phyloP scores from a whole-genome alignment of 1,140 invertebrate genomes.

The Drosophila sproati region DNA sequence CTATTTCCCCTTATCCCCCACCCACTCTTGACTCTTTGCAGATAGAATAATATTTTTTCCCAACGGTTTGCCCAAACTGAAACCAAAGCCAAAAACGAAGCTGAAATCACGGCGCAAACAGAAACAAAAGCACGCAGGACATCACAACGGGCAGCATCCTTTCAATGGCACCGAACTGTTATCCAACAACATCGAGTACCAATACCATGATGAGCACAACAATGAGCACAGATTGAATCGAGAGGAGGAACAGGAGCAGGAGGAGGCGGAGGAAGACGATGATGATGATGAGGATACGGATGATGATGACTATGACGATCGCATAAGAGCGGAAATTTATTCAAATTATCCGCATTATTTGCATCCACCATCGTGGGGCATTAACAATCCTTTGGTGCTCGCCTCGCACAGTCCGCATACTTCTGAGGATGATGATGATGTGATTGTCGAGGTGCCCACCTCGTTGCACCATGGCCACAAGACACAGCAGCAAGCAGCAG shows the following conservation, averaged over 20 bases:
- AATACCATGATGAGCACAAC: slow-evolving; percentile 69
- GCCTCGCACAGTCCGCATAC: slow-evolving; percentile 81
- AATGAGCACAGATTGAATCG: slow-evolving; percentile 20
- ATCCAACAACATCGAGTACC: slow-evolving; percentile 75
- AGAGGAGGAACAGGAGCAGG: not conserved
- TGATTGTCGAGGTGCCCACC: slow-evolving; percentile 62
- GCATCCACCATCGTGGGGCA: slow-evolving; percentile 80
- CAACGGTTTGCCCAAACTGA: slow-evolving; percentile 76
- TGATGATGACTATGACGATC: slow-evolving; percentile 82
- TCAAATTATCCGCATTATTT: slow-evolving; percentile 83
- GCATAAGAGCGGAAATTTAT: slow-evolving; percentile 83
- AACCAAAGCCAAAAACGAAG: slow-evolving; percentile 63
- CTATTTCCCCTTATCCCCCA: slow-evolving; percentile 2
- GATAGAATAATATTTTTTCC: slow-evolving; percentile 84
- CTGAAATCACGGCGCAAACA: slow-evolving; percentile 49
- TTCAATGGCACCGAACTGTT: slow-evolving; percentile 64
- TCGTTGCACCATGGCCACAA: slow-evolving; percentile 35
- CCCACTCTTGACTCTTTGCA: slow-evolving; percentile 61
- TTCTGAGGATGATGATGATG: slow-evolving; percentile 77
- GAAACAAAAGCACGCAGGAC: slow-evolving; percentile 40
- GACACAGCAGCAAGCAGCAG: slow-evolving; percentile 17
- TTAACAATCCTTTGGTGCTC: slow-evolving; percentile 80
- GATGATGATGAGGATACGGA: slow-evolving; percentile 63
- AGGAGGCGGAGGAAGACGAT: slow-evolving; percentile 18
- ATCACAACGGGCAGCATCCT: slow-evolving; percentile 39